Conservation (phyloP, 1,140 invertebrate species). For the Brachionus angularis region DNA sequence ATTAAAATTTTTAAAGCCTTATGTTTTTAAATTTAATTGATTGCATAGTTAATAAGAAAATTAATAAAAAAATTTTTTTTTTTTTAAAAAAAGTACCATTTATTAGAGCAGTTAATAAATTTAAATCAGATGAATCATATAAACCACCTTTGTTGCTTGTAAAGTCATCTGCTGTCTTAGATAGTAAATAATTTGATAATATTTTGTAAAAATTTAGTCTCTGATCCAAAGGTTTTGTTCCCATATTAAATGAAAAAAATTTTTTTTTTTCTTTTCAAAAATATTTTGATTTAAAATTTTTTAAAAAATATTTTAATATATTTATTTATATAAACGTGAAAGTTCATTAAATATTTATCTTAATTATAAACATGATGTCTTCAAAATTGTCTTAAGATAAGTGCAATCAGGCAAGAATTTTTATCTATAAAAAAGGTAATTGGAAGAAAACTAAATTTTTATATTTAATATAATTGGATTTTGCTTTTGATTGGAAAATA, state of each 20-base stretch:
- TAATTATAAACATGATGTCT: too few relatives aligned
- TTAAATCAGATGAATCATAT: neutral
- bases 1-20: neutral
- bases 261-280: neutral
- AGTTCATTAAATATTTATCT: too few relatives aligned
- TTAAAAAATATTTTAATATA: neutral
- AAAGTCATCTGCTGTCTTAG: neutral
- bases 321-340: too few relatives aligned
- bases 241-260: neutral
- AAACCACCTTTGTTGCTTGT: neutral
- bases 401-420: slow-evolving; percentile 8
- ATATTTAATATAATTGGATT: too few relatives aligned
- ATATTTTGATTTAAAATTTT: neutral
- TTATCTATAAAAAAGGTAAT: too few relatives aligned
- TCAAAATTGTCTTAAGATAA: too few relatives aligned
- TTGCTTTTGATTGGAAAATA: too few relatives aligned
- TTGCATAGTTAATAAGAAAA: too few relatives aligned
- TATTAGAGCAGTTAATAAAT: neutral
- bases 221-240: neutral
- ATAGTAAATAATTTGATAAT: slow-evolving; percentile 23
- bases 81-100: neutral
- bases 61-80: too few relatives aligned
- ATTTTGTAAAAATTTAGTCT: neutral
- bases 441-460: too few relatives aligned
- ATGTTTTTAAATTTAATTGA: neutral